Evolutionary conservation across 2,113 vertebrate genomes (phyloP).

Genomic region (Periophthalmodon schlosseri): DNA sequence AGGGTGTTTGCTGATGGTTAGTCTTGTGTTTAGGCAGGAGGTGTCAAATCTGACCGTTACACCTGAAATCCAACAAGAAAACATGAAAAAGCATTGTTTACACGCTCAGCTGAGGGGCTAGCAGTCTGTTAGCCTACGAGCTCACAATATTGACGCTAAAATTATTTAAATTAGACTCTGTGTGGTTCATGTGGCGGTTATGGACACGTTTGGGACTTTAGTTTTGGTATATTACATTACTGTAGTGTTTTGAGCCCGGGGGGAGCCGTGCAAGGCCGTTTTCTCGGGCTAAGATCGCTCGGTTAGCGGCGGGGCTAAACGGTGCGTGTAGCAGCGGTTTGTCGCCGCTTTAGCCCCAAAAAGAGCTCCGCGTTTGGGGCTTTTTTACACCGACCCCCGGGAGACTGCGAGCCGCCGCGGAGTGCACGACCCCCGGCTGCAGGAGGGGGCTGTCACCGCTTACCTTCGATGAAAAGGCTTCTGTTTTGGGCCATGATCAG

Average conservation of each 20-base stretch:
- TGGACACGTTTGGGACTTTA: neutral
- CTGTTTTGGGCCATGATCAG: constrained; percentile 77
- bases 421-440: neutral
- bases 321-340: constrained; percentile 14
- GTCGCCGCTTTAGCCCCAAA: neutral
- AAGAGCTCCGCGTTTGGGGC: neutral
- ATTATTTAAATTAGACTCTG: too few species aligned
- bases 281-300: neutral
- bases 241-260: neutral
- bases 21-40: neutral
- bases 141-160: neutral
- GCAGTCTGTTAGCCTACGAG: neutral
- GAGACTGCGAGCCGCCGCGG: neutral
- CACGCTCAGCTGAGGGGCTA: constrained; percentile 3
- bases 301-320: constrained; percentile 43
- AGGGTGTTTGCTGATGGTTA: too few species aligned
- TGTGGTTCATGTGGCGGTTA: neutral
- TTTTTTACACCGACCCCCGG: neutral
- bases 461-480: constrained; percentile 79
- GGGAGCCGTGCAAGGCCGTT: constrained; percentile 39
- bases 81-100: neutral
- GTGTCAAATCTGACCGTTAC: neutral
- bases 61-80: neutral
- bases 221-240: neutral
- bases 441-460: constrained; percentile 40